Percentiles rank a stretch among this genome's conserved stretches.
phyloP scores from a whole-genome alignment of 2,113 vertebrate species.

The Pluvianellus socialis region DNA sequence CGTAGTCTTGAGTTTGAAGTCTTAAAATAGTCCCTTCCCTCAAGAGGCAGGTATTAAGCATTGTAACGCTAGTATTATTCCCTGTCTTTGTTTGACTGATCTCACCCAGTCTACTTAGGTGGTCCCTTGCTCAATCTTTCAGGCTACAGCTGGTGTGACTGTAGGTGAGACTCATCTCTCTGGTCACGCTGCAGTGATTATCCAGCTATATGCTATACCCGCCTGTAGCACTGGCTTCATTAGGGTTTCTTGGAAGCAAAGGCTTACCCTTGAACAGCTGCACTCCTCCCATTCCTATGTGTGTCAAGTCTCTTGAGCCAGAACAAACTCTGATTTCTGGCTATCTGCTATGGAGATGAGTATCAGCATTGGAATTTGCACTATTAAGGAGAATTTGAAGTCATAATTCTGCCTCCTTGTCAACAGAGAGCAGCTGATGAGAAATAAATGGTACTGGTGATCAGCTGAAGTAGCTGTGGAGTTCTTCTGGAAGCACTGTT shows the following conservation, averaged over 20 bases:
- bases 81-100: not conserved
- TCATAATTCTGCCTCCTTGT: not conserved
- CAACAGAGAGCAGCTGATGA: slow-evolving; percentile 3
- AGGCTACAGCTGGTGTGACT: not conserved
- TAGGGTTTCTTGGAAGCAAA: not conserved
- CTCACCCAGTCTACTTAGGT: not conserved
- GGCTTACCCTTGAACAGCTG: not conserved
- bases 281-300: not conserved
- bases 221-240: not conserved
- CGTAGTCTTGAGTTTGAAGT: not conserved
- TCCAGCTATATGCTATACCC: not conserved
- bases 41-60: not conserved
- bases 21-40: not conserved
- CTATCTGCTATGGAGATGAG: not conserved
- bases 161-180: not conserved
- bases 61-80: not conserved
- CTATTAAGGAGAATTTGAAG: not conserved
- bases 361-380: not conserved
- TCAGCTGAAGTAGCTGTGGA: slow-evolving; percentile 50
- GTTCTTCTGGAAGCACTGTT: not conserved
- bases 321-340: not conserved
- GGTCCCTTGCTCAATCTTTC: not conserved
- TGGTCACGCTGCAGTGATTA: not conserved
- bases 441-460: not conserved
- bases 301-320: not conserved